Conservation (phyloP, 2,113 vertebrate genomes). For the Motacilla tschutschensis region DNA sequence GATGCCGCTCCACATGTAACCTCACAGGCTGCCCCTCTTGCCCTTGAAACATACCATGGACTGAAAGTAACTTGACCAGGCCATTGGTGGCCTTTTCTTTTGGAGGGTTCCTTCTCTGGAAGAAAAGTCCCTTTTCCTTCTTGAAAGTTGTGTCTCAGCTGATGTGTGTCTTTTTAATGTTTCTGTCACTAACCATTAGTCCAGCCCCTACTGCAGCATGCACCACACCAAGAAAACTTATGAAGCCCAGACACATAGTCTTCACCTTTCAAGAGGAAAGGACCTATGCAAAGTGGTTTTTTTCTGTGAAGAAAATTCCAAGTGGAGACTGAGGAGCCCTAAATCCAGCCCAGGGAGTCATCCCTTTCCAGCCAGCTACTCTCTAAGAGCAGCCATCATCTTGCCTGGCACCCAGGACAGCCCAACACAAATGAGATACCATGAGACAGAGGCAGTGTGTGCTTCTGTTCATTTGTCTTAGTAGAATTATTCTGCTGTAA, state of each 20-base stretch:
- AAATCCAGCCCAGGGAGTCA: neutral
- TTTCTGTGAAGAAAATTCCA: neutral
- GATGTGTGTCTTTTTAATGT: neutral
- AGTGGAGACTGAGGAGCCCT: neutral
- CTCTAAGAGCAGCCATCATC: neutral
- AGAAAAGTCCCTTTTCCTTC: neutral
- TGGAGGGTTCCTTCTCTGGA: neutral
- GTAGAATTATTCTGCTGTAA: neutral
- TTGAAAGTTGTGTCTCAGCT: neutral
- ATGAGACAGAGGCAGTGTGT: neutral
- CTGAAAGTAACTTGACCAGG: neutral
- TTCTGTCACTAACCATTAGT: neutral
- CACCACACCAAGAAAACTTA: neutral
- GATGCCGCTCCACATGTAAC: fast-evolving
- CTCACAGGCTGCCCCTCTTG: neutral
- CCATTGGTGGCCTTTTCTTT: neutral
- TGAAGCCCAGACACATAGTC: neutral
- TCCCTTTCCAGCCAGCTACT: neutral
- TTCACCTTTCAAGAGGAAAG: neutral
- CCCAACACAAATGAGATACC: neutral
- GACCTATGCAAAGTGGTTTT: neutral
- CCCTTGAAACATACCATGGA: fast-evolving
- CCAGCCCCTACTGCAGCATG: neutral
- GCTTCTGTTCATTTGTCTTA: neutral
- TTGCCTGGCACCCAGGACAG: neutral